Evolutionary conservation across 2,113 vertebrate genomes (phyloP).

Genomic region (Lepus americanus): DNA sequence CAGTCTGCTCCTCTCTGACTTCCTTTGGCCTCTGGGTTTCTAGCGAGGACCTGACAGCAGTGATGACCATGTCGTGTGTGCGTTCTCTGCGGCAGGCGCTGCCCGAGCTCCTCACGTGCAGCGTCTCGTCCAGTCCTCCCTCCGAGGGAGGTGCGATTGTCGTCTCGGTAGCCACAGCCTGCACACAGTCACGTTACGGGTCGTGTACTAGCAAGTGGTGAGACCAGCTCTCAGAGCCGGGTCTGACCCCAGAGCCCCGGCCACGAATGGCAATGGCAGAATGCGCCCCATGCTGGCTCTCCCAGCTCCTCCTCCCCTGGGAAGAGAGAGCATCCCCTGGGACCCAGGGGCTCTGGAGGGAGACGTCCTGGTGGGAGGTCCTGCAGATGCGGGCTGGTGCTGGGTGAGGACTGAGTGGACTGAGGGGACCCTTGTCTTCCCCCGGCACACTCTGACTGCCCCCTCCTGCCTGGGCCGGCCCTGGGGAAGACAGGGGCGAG

Average conservation of each 20-base stretch:
- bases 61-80: neutral
- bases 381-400: neutral
- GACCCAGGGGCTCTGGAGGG: neutral
- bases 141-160: constrained; percentile 34
- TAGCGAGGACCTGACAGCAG: neutral
- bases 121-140: neutral
- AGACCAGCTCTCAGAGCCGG: neutral
- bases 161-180: neutral
- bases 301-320: neutral
- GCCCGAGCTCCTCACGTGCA: neutral
- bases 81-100: neutral
- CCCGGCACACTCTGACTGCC: neutral
- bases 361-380: neutral
- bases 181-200: neutral
- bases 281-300: neutral
- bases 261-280: neutral
- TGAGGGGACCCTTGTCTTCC: neutral
- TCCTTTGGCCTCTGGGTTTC: neutral
- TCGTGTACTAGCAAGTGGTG: neutral
- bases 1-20: neutral
- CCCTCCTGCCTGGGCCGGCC: neutral
- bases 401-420: neutral
- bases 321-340: neutral
- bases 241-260: neutral
- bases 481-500: neutral